Conservation (phyloP, 2,113 vertebrate genomes). For the Campylomormyrus numenius region DNA sequence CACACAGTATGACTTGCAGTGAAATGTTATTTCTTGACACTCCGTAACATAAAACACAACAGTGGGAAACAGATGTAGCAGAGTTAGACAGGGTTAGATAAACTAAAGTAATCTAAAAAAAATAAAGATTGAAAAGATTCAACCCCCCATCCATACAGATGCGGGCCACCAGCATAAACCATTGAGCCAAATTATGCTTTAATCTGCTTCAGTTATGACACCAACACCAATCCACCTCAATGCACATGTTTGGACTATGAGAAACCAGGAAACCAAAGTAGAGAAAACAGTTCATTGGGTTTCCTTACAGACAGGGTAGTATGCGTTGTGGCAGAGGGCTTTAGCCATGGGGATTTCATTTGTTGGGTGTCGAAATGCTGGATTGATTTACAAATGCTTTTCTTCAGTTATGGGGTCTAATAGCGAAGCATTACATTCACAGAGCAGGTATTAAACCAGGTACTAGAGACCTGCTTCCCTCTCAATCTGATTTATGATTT, state of each 20-base stretch:
- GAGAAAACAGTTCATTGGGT: not conserved
- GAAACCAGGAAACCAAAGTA: not conserved
- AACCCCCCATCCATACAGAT: not conserved
- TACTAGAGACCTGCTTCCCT: not conserved
- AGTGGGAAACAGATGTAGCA: not conserved
- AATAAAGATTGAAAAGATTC: not conserved
- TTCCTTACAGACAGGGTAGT: not conserved
- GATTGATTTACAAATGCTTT: not conserved
- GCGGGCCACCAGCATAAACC: not conserved
- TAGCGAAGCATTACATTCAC: not conserved
- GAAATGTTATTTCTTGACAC: not conserved
- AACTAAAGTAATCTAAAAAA: not conserved
- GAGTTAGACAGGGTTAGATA: not conserved
- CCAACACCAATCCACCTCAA: not conserved
- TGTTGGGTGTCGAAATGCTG: not conserved
- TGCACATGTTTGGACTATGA: not conserved
- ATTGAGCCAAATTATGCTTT: not conserved
- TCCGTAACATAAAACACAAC: not conserved
- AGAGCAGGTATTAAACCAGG: not conserved
- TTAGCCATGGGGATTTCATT: not conserved
- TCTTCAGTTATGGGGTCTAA: not conserved
- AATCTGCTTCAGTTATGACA: not conserved
- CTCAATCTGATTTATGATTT: not conserved
- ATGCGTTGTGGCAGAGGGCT: not conserved
- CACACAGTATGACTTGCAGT: not conserved